A percentile compares a stretch with the other conserved stretches of the same genome.
Evolutionary conservation across 2,888 invertebrate species (phyloP).

Genomic region (Itoplectis maculator): DNA sequence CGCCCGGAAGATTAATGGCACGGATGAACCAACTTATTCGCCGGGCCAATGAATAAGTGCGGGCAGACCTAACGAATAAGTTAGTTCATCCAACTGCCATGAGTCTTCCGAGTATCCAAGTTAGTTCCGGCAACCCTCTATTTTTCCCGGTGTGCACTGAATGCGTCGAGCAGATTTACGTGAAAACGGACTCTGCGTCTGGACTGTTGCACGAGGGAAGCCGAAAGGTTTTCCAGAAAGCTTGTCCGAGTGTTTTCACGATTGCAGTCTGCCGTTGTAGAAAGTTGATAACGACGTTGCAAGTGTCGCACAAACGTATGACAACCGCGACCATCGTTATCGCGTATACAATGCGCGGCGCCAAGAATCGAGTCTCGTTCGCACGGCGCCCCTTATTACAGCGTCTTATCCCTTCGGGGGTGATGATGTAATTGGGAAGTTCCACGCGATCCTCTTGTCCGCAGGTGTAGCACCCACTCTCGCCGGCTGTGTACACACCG

Average conservation of each 20-base stretch:
- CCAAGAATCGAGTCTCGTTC: not conserved
- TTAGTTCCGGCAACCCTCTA: too few relatives aligned
- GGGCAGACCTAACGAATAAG: too few relatives aligned
- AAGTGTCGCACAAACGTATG: not conserved
- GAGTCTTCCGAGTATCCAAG: too few relatives aligned
- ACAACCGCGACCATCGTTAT: not conserved
- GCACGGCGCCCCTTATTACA: not conserved
- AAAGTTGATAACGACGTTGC: not conserved
- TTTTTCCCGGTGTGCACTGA: too few relatives aligned
- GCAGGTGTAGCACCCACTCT: not conserved
- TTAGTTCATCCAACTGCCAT: too few relatives aligned
- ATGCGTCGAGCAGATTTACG: too few relatives aligned
- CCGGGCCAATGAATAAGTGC: too few relatives aligned
- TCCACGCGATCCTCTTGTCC: slow-evolving; percentile 41
- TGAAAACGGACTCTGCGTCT: too few relatives aligned
- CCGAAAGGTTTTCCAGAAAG: not conserved
- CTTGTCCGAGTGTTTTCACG: not conserved
- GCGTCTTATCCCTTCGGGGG: slow-evolving; percentile 37
- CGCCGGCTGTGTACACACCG: not conserved
- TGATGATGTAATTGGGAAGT: slow-evolving; percentile 56
- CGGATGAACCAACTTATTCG: too few relatives aligned
- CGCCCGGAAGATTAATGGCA: too few relatives aligned
- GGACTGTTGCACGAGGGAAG: too few relatives aligned
- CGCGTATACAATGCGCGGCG: not conserved
- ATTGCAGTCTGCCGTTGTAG: not conserved